Evolutionary conservation across 2,888 invertebrate genomes (phyloP), one percentile per base, ranked within the genome.

Genomic region (Drosophila hamatofila): DNA sequence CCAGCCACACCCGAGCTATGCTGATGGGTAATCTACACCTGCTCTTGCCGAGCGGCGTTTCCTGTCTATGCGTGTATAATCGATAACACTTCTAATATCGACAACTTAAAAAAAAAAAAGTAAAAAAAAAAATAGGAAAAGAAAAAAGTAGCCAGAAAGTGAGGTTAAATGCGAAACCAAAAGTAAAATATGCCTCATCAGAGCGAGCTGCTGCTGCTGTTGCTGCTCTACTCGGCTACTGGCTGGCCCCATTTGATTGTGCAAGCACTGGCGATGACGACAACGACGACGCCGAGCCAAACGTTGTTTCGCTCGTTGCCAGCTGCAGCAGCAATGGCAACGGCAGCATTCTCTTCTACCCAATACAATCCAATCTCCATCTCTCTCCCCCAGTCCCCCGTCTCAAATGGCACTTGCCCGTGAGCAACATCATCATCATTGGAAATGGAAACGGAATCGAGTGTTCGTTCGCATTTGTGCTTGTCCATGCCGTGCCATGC

Each of bases 161-260:
- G 85, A 87, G 83, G 83, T 83, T 83, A 83, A 66, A 74, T 70
- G 44, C 73, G 83, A 75, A 86, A 81, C 75, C 70, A 74, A 76
- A 81, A 78, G 80, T 80, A 76, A 76, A 80, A 76, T 76, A 80
- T 72, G 78, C 64, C 78, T 76, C 77, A 80, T 80, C 78, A 80
- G 77, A 75, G 71, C 61, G 72, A 72, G 76, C 64, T 66, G 79
- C 49, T 18, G 48, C 48, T 25, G 44, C 21, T 23, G 42, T 14
- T n/a, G 39, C 35, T 9, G 44, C 23, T 44, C n/a, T n/a, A 23
- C 42, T 42, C 42, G 21, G 23, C 23, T 44, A n/a, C 48, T 66
- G 69, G 49, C 64, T 62, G 78, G 81, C 76, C 68, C 80, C 76
- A 75, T 68, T 72, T 65, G 74, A 77, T 83, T 86, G 87, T 83